Percentiles rank a stretch among this genome's conserved stretches.
These are phyloP conservation scores for Carcharodon carcharias DNA, from an alignment of 2,797 vertebrate species.

Conservation along the genomic window DNA sequence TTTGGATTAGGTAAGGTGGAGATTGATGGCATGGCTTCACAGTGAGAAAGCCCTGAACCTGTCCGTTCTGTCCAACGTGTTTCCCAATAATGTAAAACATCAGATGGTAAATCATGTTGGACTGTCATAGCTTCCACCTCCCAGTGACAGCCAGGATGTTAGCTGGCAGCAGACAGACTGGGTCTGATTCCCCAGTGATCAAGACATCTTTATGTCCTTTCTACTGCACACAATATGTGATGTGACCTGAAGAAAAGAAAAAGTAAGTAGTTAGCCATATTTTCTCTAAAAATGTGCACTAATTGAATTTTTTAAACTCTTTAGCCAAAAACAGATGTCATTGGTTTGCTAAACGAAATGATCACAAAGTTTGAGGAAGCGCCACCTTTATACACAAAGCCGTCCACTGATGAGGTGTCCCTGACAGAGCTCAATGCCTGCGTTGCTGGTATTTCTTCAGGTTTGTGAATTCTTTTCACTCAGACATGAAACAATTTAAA, in stretches of 20 bases:
- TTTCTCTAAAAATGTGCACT: neutral
- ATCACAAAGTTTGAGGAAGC: conserved; percentile 81
- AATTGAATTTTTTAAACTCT: conserved; percentile 43
- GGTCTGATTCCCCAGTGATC: no score
- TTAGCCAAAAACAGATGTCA: conserved; percentile 80
- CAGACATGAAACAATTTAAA: neutral
- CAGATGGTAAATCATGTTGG: neutral
- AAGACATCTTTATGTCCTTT: neutral
- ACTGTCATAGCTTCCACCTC: neutral
- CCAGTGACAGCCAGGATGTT: neutral
- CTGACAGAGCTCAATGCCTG: conserved; percentile 74
- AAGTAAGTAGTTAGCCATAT: neutral
- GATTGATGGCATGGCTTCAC: neutral
- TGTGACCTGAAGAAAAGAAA: neutral
- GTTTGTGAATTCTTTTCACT: conserved; percentile 50
- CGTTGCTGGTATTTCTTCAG: conserved; percentile 73
- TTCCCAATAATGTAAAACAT: neutral
- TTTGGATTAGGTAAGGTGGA: neutral
- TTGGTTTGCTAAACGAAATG: conserved; percentile 80
- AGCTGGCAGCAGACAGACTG: neutral
- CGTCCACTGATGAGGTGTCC: conserved; percentile 57
- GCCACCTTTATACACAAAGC: conserved; percentile 72
- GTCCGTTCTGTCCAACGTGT: neutral
- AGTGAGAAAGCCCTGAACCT: neutral
- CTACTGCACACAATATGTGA: neutral